These are phyloP conservation scores for Percopsis omiscomaycus DNA, from an alignment of 2,797 vertebrate genomes.

Conservation along the genomic window DNA sequence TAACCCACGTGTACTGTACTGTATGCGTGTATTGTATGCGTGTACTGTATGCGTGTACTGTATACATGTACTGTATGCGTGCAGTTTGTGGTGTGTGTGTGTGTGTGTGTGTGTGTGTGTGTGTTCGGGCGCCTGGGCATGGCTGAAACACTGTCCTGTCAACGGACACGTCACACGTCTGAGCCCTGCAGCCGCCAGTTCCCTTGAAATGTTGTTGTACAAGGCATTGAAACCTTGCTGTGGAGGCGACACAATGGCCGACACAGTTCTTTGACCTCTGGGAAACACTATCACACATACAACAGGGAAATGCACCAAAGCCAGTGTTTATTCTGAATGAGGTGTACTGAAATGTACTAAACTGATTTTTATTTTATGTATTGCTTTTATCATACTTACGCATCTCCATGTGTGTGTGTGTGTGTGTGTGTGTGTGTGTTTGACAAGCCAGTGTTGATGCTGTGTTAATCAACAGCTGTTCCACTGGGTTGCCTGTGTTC, in stretches of 20 bases:
- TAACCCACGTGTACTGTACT: background rate
- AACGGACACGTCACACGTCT: conserved; percentile 46
- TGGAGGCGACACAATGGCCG: background rate
- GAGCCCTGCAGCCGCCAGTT: conserved; percentile 26
- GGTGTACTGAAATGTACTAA: background rate
- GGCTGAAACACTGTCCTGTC: conserved; percentile 33
- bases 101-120: conserved; percentile 4
- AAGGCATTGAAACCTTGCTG: conserved; percentile 17
- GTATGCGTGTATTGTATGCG: conserved; percentile 18
- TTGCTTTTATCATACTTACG: no score
- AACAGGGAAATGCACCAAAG: background rate
- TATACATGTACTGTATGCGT: background rate
- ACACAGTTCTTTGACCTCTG: background rate
- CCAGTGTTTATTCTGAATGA: background rate
- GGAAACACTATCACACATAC: background rate
- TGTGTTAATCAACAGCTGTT: conserved; percentile 55
- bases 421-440: background rate
- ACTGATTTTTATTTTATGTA: no score
- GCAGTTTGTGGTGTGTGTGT: background rate
- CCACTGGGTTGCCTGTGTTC: conserved; percentile 46
- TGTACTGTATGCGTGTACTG: conserved; percentile 19
- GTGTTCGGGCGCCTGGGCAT: conserved; percentile 21
- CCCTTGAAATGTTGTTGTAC: conserved; percentile 10
- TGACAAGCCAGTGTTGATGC: conserved; percentile 13
- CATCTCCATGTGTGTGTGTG: no score